phyloP scores from a whole-genome alignment of 2,888 invertebrate species.

The Lasioglossum figueresi region DNA sequence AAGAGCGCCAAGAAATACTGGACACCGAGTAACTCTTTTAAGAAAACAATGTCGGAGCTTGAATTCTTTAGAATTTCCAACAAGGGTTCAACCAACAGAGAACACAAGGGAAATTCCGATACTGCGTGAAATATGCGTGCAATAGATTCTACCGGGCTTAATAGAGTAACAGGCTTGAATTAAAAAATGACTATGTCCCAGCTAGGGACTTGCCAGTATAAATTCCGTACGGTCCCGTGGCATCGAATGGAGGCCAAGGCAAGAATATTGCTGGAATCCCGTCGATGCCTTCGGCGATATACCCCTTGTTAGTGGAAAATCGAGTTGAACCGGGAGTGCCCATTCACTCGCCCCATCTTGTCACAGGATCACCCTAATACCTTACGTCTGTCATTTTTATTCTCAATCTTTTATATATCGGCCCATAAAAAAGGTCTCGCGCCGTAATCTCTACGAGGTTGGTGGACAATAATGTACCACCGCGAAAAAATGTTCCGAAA shows the following conservation, averaged over 20 bases:
- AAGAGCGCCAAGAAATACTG: background rate
- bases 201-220: constrained; percentile 20
- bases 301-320: constrained; percentile 64
- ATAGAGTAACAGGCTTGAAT: constrained; percentile 19
- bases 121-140: background rate
- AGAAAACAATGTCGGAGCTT: background rate
- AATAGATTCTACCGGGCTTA: background rate
- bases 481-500: background rate
- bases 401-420: background rate
- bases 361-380: background rate
- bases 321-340: constrained; percentile 47
- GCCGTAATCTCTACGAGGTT: constrained; percentile 2
- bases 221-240: constrained; percentile 29
- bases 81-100: background rate
- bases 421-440: constrained; percentile 14
- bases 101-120: background rate
- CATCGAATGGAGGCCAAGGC: constrained; percentile 1
- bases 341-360: constrained; percentile 15
- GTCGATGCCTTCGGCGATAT: constrained; percentile 59
- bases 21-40: background rate
- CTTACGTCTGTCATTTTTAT: background rate
- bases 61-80: background rate
- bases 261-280: constrained; percentile 63
- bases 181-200: constrained; percentile 30
- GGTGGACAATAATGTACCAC: constrained; percentile 2